Evolutionary conservation across 2,113 vertebrate species (phyloP).

Genomic region (Tursiops truncatus): DNA sequence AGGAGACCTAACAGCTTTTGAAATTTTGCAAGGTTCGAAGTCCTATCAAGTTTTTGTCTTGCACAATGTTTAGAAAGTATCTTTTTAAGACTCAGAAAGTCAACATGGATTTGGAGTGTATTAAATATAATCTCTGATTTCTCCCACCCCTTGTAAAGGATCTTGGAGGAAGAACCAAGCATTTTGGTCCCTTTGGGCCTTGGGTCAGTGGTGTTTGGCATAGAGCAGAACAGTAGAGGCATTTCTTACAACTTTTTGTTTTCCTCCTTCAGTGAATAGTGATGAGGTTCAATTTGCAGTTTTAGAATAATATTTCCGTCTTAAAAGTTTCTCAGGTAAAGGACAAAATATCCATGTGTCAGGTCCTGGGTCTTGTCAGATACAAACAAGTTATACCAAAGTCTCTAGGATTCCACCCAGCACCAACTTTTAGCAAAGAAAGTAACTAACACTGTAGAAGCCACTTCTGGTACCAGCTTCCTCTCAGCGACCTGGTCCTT

Average conservation of each 20-base stretch:
- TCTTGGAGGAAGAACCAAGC: background rate
- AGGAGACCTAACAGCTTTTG: slow-evolving; percentile 13
- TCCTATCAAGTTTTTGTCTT: slow-evolving; percentile 33
- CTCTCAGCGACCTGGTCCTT: background rate
- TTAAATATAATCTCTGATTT: background rate
- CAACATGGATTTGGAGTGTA: background rate
- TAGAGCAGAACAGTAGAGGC: background rate
- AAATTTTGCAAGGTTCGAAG: background rate
- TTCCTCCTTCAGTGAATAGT: background rate
- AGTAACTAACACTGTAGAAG: accelerated
- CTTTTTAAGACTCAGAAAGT: slow-evolving; percentile 18
- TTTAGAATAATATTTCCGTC: background rate
- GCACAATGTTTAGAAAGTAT: background rate
- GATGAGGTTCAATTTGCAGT: background rate
- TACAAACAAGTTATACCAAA: background rate
- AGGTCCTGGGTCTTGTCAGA: background rate
- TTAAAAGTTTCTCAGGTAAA: background rate
- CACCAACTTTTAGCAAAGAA: slow-evolving; percentile 38
- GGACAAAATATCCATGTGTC: background rate
- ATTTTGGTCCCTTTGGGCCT: background rate
- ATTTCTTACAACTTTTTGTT: background rate
- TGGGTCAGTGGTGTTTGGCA: background rate
- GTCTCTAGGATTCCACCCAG: background rate
- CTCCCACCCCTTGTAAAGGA: background rate
- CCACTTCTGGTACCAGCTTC: background rate